Evolutionary conservation across 2,113 vertebrate genomes (phyloP).

Genomic region (Regulus satrapa): DNA sequence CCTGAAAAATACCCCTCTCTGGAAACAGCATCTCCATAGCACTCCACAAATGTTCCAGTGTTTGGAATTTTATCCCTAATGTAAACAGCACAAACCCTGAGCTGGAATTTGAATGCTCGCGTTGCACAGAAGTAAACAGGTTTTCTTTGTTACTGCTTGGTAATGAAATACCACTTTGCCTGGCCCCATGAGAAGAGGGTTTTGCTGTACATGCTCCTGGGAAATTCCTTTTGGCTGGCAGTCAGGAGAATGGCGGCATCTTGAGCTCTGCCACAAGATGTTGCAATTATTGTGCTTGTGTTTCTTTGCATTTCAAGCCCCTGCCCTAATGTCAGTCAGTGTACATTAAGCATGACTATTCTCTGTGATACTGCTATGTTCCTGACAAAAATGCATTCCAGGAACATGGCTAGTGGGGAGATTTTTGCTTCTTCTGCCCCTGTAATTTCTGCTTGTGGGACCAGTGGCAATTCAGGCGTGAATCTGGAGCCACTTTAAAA

Average conservation of each 20-base stretch:
- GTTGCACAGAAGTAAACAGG: not conserved
- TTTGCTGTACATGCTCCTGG: not conserved
- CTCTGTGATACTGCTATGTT: not conserved
- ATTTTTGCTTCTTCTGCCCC: not conserved
- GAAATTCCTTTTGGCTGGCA: constrained; percentile 44
- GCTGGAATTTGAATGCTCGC: not conserved
- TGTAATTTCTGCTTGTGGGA: not conserved
- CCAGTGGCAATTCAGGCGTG: not conserved
- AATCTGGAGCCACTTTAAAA: not conserved
- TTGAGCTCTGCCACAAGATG: not conserved
- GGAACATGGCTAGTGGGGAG: not conserved
- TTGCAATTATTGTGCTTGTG: constrained; percentile 11
- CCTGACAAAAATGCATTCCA: not conserved
- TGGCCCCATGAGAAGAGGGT: not conserved
- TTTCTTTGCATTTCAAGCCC: not conserved
- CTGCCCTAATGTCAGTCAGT: not conserved
- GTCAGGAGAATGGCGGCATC: not conserved
- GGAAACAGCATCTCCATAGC: not conserved
- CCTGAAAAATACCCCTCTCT: not conserved
- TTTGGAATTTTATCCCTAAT: not conserved
- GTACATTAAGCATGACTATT: not conserved
- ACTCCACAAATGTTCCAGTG: not conserved
- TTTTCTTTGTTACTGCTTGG: not conserved
- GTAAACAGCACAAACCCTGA: not conserved
- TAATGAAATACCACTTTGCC: not conserved